A percentile compares a stretch with the other conserved stretches of the same genome.
Conservation (phyloP, 1,140 invertebrate species). For the Atopsyche davidsoni region DNA sequence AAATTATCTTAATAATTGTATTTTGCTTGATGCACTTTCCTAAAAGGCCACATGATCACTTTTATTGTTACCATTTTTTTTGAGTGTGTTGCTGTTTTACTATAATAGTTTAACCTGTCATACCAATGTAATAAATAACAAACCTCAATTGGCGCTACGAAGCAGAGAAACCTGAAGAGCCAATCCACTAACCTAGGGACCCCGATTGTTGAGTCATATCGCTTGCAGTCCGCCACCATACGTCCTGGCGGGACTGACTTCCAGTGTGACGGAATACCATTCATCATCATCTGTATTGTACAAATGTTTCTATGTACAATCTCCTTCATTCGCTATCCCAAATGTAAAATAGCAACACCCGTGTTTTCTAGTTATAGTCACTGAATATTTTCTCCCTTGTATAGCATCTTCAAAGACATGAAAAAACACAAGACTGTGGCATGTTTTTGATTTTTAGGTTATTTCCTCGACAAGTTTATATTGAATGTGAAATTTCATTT, state of each 20-base stretch:
- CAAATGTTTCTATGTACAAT: constrained; percentile 21
- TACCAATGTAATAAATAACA: constrained; percentile 24
- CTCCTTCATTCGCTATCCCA: constrained; percentile 7
- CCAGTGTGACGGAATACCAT: constrained; percentile 29
- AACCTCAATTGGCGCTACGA: constrained; percentile 20
- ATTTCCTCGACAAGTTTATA: background rate
- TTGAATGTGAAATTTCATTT: background rate
- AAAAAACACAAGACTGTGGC: constrained; percentile 13
- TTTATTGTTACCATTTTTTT: background rate
- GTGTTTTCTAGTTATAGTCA: background rate
- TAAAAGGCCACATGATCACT: too few relatives aligned
- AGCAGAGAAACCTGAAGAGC: constrained; percentile 20
- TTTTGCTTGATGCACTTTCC: too few relatives aligned
- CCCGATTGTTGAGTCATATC: constrained; percentile 20
- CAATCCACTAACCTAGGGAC: constrained; percentile 19
- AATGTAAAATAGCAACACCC: constrained; percentile 11
- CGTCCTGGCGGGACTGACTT: constrained; percentile 24
- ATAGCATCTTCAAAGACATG: constrained; percentile 7
- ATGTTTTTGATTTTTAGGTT: constrained; percentile 12
- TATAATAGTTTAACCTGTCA: constrained; percentile 8
- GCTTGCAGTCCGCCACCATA: constrained; percentile 24
- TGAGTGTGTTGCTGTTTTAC: constrained; percentile 30
- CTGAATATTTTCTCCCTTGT: constrained; percentile 2
- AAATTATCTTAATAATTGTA: too few relatives aligned
- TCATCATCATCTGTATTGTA: constrained; percentile 13